These are phyloP conservation scores for Sorex maritimensis DNA, from an alignment of 2,797 vertebrate species.

Conservation along the genomic window DNA sequence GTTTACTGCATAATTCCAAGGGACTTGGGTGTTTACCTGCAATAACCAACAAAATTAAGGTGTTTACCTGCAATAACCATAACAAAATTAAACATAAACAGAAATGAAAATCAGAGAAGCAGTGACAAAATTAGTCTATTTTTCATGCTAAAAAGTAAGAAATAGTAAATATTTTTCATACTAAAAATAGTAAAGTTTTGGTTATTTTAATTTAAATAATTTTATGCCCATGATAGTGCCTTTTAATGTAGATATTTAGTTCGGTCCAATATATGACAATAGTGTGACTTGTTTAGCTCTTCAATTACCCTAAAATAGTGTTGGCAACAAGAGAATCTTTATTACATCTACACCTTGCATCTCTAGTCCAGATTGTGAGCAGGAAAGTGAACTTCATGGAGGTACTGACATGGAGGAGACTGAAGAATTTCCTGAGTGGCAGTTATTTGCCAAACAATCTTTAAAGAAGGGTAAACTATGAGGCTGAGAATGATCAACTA, in stretches of 20 bases:
- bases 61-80: no score
- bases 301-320: accelerated
- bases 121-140: background rate
- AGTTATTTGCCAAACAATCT: background rate
- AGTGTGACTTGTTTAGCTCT: background rate
- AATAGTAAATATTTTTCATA: no score
- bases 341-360: no score
- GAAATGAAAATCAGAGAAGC: background rate
- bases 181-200: no score
- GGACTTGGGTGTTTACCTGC: background rate
- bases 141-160: no score
- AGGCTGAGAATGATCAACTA: background rate
- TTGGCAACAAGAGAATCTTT: no score
- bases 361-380: no score
- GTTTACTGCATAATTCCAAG: accelerated
- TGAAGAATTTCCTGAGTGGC: no score
- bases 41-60: no score
- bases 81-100: background rate
- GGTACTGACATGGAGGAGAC: no score
- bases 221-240: background rate
- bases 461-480: background rate
- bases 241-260: background rate
- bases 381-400: no score
- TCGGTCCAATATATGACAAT: background rate
- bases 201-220: no score